Evolutionary conservation across 2,888 invertebrate genomes (phyloP).

Genomic region (Aspidapion aeneum): DNA sequence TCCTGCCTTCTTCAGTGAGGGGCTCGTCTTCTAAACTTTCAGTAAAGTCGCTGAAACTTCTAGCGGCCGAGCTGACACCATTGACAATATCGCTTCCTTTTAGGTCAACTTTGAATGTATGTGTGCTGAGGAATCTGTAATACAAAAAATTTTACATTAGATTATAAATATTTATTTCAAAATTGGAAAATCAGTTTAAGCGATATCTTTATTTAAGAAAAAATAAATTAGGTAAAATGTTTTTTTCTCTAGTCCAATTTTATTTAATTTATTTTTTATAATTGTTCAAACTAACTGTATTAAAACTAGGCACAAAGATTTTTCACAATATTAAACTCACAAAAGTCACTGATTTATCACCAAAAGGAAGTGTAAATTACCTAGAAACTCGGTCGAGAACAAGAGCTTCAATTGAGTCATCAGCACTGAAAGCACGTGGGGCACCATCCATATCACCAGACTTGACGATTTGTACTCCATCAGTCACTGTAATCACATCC

Average conservation of each 20-base stretch:
- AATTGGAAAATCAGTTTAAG: no score
- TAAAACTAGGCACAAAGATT: no score
- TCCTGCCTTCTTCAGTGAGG: constrained; percentile 65
- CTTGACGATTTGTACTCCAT: constrained; percentile 80
- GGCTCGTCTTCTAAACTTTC: constrained; percentile 60
- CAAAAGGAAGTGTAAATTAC: neutral
- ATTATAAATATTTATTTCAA: no score
- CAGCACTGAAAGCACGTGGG: constrained; percentile 66
- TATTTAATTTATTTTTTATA: no score
- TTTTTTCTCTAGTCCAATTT: no score
- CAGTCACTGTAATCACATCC: constrained; percentile 74
- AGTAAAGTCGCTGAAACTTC: constrained; percentile 72
- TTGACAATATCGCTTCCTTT: constrained; percentile 81
- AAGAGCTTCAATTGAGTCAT: constrained; percentile 62
- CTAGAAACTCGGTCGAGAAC: constrained; percentile 66
- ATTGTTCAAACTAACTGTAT: no score
- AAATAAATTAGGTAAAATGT: no score
- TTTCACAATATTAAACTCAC: no score
- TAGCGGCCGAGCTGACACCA: constrained; percentile 74
- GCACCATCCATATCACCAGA: constrained; percentile 75
- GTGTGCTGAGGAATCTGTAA: constrained; percentile 64
- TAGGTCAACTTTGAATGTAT: constrained; percentile 79
- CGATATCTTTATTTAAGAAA: no score
- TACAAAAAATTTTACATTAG: neutral
- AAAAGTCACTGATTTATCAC: neutral